A percentile compares a stretch with the other conserved stretches of the same genome.
Evolutionary conservation across 2,888 invertebrate species (phyloP).

Genomic region (Drosophila incognita): DNA sequence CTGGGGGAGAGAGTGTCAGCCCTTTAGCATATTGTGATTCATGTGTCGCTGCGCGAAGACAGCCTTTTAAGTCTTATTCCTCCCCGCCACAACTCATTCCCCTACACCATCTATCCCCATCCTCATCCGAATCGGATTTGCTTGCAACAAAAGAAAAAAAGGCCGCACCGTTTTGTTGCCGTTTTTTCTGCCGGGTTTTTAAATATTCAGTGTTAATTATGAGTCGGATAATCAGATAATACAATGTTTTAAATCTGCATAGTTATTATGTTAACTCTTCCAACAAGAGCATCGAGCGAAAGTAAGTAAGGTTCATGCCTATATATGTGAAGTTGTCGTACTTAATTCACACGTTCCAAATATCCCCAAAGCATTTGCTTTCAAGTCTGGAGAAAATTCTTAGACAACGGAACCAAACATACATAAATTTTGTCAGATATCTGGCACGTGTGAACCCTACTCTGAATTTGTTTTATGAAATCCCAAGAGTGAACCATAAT

Average conservation of each 20-base stretch:
- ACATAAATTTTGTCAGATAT: slow-evolving; percentile 32
- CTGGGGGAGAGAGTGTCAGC: slow-evolving; percentile 83
- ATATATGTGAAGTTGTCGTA: neutral
- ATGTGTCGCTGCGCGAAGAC: slow-evolving; percentile 80
- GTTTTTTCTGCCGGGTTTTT: slow-evolving; percentile 5
- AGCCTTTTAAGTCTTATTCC: slow-evolving; percentile 48
- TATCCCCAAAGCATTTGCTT: slow-evolving; percentile 43
- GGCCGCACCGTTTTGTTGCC: slow-evolving; percentile 51
- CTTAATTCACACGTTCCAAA: slow-evolving; percentile 52
- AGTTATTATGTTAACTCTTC: neutral
- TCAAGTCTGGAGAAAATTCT: slow-evolving; percentile 49
- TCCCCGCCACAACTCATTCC: slow-evolving; percentile 1
- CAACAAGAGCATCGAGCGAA: slow-evolving; percentile 33
- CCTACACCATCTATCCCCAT: neutral
- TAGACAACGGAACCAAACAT: slow-evolving; percentile 24
- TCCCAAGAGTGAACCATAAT: neutral
- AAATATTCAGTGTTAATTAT: slow-evolving; percentile 32
- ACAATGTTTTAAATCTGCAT: neutral
- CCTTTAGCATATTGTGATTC: slow-evolving; percentile 83
- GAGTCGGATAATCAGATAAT: slow-evolving; percentile 1
- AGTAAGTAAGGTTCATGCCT: slow-evolving; percentile 21
- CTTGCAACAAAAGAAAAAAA: slow-evolving; percentile 36
- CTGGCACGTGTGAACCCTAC: slow-evolving; percentile 44
- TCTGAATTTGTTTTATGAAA: slow-evolving; percentile 3
- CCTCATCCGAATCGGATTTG: slow-evolving; percentile 29